These are phyloP conservation scores for Watersipora subatra DNA, from an alignment of 1,140 invertebrate genomes.

Conservation along the genomic window DNA sequence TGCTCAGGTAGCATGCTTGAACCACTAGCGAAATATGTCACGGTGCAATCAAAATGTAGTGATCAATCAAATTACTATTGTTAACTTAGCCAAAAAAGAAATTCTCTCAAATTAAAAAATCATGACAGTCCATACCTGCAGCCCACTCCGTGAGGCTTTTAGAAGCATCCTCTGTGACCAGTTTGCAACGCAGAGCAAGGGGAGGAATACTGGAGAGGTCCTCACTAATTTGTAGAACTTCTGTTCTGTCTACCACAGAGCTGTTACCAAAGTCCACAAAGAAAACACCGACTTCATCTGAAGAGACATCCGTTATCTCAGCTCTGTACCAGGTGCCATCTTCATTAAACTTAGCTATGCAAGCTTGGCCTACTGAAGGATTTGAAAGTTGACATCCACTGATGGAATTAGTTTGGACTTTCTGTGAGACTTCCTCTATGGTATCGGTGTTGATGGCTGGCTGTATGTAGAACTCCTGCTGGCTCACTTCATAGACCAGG, in stretches of 20 bases:
- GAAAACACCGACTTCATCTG: constrained; percentile 51
- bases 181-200: not conserved
- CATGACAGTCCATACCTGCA: not conserved
- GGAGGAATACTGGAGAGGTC: not conserved
- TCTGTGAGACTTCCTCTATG: not conserved
- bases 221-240: not conserved
- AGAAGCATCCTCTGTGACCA: not conserved
- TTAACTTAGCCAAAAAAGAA: too few species aligned
- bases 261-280: constrained; percentile 66
- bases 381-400: not conserved
- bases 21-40: too few species aligned
- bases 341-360: not conserved
- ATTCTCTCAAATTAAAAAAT: too few species aligned
- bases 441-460: not conserved
- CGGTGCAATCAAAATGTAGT: too few species aligned
- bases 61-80: too few species aligned
- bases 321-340: not conserved
- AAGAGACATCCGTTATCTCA: constrained; percentile 9
- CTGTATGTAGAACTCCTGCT: not conserved
- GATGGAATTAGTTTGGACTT: not conserved
- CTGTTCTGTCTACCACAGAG: not conserved
- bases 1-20: too few species aligned
- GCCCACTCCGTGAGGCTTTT: not conserved
- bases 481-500: not conserved
- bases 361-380: not conserved